Evolutionary conservation across 2,888 invertebrate species (phyloP), one percentile per base, ranked within the genome.

Genomic region (Teleogryllus oceanicus): DNA sequence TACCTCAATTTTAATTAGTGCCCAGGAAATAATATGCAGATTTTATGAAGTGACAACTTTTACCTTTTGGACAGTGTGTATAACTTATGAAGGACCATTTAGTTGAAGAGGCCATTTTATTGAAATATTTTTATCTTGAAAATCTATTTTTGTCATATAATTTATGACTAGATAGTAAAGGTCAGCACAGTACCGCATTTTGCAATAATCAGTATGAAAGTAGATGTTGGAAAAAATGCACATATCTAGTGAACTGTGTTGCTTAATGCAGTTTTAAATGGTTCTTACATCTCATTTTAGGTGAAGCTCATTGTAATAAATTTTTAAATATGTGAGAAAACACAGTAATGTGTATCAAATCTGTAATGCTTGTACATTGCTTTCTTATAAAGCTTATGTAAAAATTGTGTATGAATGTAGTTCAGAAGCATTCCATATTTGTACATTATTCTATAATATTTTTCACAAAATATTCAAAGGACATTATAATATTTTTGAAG

Each of bases 371-470:
- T 62, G 62, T 18, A 62, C 62, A 62, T 62, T 18, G 62, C 37
- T 37, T 37, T 37, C 37, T 37, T 37, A 37, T 37, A 37, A 37
- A 37, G 37, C 37, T 37, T 37, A 37, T 62, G 62, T 62, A 62
- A 13, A 62, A 62, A 62, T 13, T 62, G n/a, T 13, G 62, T 13
- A 62, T 62, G n/a, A 62, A n/a, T 62, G 62, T 62, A 62, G 62
- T 62, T 18, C 62, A 62, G 62, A 62, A 24, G 75, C 75, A 79
- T 79, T 79, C 79, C 75, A 20, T 79, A 24, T 79, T 78, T 78
- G 49, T 78, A 75, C 21, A 20, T 51, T 49, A 62, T 62, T 13
- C 37, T 79, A 20, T 49, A 49, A 74, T 75, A 49, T 10, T 74
- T 79, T 79, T 79, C 75, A 79, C 50, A 78, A 51, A 78, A 78